Evolutionary conservation across 2,113 vertebrate genomes (phyloP).

Genomic region (Synodontis membranacea): DNA sequence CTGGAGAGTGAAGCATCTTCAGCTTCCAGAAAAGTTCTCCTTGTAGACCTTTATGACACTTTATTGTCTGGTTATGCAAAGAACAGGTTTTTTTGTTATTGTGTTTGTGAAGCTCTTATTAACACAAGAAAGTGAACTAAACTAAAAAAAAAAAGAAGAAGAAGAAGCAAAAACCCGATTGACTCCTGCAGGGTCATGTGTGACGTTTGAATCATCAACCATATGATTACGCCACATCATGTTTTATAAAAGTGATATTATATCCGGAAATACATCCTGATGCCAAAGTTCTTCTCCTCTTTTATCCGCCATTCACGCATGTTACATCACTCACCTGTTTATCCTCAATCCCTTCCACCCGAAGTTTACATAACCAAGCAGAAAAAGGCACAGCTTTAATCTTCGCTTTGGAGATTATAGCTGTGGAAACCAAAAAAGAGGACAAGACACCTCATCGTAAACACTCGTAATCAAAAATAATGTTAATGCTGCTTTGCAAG

Average conservation of each 20-base stretch:
- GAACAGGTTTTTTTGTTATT: not conserved
- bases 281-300: not conserved
- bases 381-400: not conserved
- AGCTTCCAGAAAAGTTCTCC: not conserved
- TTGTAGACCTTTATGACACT: not conserved
- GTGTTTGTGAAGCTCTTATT: not conserved
- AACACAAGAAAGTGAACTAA: not conserved
- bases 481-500: not conserved
- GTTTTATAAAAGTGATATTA: conserved; percentile 5
- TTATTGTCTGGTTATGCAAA: not conserved
- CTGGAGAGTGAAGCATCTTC: not conserved
- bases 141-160: not conserved
- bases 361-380: conserved; percentile 15
- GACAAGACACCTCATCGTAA: not conserved
- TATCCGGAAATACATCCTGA: not conserved
- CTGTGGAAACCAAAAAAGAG: not conserved
- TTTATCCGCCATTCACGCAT: no score
- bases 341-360: not conserved
- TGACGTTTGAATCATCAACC: not conserved
- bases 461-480: not conserved
- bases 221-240: not conserved
- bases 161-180: not conserved
- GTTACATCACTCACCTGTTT: not conserved
- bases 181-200: not conserved
- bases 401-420: not conserved